A percentile compares a stretch with the other conserved stretches of the same genome.
Conservation (phyloP, 2,797 vertebrate genomes). For the Cirrhinus molitorella region DNA sequence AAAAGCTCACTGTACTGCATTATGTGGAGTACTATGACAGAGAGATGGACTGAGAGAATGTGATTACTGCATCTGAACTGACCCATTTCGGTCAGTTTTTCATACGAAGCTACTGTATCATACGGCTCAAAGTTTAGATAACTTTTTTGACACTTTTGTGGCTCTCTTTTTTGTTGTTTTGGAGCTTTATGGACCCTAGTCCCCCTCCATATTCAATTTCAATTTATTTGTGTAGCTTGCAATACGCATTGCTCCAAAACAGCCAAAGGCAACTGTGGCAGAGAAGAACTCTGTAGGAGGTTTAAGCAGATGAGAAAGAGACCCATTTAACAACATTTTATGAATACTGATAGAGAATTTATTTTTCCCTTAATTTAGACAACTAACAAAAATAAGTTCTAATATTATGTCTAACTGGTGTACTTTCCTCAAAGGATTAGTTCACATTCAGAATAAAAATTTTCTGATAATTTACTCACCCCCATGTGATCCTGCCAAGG, state of each 20-base stretch:
- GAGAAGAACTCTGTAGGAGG: neutral
- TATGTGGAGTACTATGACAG: too few species aligned
- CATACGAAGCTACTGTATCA: neutral
- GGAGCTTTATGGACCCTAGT: neutral
- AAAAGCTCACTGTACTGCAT: too few species aligned
- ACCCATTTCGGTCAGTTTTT: neutral
- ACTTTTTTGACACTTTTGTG: neutral
- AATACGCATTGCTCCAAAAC: neutral
- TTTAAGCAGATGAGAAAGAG: neutral
- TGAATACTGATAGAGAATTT: neutral
- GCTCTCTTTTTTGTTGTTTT: neutral
- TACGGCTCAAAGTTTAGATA: neutral
- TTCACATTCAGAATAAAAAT: too few species aligned
- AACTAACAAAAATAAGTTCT: neutral
- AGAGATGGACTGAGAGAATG: too few species aligned
- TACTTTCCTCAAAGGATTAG: too few species aligned
- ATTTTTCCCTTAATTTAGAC: neutral
- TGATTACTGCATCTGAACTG: too few species aligned
- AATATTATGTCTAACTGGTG: neutral
- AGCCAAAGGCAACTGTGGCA: neutral
- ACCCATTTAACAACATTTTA: neutral
- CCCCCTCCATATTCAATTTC: neutral
- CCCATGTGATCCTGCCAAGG: too few species aligned
- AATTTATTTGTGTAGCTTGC: neutral
- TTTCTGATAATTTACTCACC: too few species aligned